Conservation (phyloP, 2,797 vertebrate species). For the Lindbergichthys nudifrons region DNA sequence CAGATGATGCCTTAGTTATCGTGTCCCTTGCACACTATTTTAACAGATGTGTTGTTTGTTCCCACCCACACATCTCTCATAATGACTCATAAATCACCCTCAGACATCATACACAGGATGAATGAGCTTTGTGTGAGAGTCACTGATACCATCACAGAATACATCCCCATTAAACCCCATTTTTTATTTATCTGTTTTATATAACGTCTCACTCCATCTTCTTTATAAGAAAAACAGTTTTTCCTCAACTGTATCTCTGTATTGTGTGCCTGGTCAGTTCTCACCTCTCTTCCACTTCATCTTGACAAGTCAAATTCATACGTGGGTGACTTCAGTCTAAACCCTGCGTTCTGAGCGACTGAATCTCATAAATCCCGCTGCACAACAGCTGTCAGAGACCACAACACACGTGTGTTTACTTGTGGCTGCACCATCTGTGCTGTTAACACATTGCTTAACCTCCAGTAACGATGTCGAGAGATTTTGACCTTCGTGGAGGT, state of each 20-base stretch:
- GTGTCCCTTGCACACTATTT: conserved; percentile 5
- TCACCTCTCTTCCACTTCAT: conserved; percentile 29
- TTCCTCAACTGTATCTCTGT: neutral
- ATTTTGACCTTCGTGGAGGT: no score
- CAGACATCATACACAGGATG: conserved; percentile 37
- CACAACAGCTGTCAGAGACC: conserved; percentile 48
- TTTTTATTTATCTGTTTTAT: conserved; percentile 22
- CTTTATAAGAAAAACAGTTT: conserved; percentile 18
- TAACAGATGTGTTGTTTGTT: conserved; percentile 24
- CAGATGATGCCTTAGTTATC: conserved; percentile 19
- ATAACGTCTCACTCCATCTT: conserved; percentile 2
- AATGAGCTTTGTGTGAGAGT: conserved; percentile 49
- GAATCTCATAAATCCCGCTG: conserved; percentile 48
- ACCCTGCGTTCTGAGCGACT: conserved; percentile 38
- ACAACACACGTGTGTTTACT: conserved; percentile 27
- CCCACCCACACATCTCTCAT: conserved; percentile 28
- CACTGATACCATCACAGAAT: conserved; percentile 42
- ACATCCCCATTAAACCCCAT: conserved; percentile 35
- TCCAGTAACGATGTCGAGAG: neutral
- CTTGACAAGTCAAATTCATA: conserved; percentile 36
- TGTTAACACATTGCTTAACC: conserved; percentile 37
- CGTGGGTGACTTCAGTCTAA: conserved; percentile 10
- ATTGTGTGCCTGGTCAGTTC: conserved; percentile 16
- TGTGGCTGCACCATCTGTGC: conserved; percentile 48
- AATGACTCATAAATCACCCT: conserved; percentile 62